Conservation (phyloP, 2,888 invertebrate species). For the Euphydryas editha region DNA sequence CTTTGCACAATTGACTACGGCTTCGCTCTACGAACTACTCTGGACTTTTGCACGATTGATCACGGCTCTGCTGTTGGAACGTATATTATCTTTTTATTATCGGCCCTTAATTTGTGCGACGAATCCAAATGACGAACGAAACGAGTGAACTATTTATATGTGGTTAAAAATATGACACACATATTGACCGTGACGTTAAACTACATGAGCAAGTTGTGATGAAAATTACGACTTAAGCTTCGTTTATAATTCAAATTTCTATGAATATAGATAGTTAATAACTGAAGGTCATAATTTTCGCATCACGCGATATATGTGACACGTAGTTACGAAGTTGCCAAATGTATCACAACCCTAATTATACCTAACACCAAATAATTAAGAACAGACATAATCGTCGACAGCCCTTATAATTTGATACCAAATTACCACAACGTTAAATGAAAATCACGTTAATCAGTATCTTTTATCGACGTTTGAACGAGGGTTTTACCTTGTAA, state of each 20-base stretch:
- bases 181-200: background rate
- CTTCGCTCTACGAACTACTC: too few species aligned
- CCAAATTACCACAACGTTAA: background rate
- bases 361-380: slow-evolving; percentile 22
- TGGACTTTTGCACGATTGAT: too few species aligned
- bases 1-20: too few species aligned
- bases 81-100: too few species aligned
- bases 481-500: background rate
- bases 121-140: background rate
- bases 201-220: background rate
- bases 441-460: background rate
- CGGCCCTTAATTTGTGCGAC: too few species aligned
- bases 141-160: background rate
- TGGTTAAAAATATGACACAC: background rate
- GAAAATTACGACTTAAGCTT: background rate
- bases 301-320: slow-evolving; percentile 23
- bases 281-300: slow-evolving; percentile 17
- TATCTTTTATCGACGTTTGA: background rate
- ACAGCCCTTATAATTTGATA: slow-evolving; percentile 3
- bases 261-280: slow-evolving; percentile 11
- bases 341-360: slow-evolving; percentile 26
- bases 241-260: slow-evolving; percentile 12
- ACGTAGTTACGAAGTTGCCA: slow-evolving; percentile 30
- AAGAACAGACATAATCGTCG: slow-evolving; percentile 9
- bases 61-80: too few species aligned